These are phyloP conservation scores for Drosophila hawaiiensis DNA, from an alignment of 2,888 invertebrate genomes.

Conservation along the genomic window DNA sequence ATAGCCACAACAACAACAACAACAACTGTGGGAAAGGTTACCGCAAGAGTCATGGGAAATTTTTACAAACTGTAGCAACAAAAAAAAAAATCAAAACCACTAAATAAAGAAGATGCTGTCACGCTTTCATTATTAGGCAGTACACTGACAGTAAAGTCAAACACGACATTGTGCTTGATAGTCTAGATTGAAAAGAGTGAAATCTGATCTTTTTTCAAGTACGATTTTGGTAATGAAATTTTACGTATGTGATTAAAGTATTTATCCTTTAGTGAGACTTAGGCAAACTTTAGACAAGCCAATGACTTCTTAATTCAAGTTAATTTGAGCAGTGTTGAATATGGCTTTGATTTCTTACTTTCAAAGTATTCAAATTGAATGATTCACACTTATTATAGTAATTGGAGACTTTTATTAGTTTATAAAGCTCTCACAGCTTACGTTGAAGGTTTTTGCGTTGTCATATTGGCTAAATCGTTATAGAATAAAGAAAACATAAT, in stretches of 20 bases:
- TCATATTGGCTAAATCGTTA: neutral
- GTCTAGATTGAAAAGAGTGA: neutral
- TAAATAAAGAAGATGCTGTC: conserved; percentile 1
- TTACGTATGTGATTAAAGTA: neutral
- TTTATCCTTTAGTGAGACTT: neutral
- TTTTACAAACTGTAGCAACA: conserved; percentile 40
- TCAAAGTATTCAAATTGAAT: neutral
- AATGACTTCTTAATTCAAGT: neutral
- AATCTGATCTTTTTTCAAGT: neutral
- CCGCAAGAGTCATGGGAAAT: conserved; percentile 71
- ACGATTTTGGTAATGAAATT: neutral
- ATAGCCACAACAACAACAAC: conserved; percentile 33
- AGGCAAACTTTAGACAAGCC: neutral
- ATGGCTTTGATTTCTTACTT: neutral
- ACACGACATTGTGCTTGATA: neutral
- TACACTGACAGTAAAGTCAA: neutral
- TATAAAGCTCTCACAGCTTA: neutral
- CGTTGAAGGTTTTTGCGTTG: neutral
- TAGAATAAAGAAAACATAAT: neutral
- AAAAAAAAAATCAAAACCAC: neutral
- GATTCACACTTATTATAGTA: neutral
- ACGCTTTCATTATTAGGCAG: conserved; percentile 55
- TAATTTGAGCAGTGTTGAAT: neutral
- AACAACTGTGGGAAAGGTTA: conserved; percentile 80
- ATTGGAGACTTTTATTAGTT: neutral